A percentile compares a stretch with the other conserved stretches of the same genome.
Evolutionary conservation across 2,888 invertebrate species (phyloP).

Genomic region (Drosophila atripex): DNA sequence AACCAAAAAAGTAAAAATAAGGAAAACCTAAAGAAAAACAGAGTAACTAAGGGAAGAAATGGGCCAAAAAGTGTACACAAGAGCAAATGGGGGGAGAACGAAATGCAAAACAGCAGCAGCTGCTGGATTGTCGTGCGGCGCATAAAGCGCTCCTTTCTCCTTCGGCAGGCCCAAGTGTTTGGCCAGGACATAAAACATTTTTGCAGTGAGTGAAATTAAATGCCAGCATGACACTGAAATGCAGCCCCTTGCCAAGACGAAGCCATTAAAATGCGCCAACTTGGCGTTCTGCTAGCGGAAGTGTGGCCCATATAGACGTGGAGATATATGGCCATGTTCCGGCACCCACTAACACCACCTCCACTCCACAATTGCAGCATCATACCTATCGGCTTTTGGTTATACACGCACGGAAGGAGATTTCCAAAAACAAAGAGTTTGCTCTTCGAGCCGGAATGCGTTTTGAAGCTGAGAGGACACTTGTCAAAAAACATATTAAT

Average conservation of each 20-base stretch:
- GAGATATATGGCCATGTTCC: constrained; percentile 38
- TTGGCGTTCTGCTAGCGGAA: constrained; percentile 67
- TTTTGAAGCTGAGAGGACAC: neutral
- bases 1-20: constrained; percentile 24
- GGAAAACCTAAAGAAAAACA: neutral
- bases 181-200: constrained; percentile 78
- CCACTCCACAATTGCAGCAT: constrained; percentile 14
- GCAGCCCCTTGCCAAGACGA: constrained; percentile 69
- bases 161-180: constrained; percentile 69
- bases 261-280: constrained; percentile 73
- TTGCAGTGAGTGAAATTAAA: constrained; percentile 78
- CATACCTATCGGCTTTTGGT: constrained; percentile 18
- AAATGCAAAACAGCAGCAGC: constrained; percentile 54
- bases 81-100: constrained; percentile 16
- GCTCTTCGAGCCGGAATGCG: neutral
- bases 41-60: constrained; percentile 5
- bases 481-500: neutral
- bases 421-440: neutral
- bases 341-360: constrained; percentile 23
- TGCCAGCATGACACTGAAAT: constrained; percentile 78
- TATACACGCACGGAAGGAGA: neutral
- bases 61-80: constrained; percentile 22
- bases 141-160: constrained; percentile 66
- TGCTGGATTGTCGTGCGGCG: constrained; percentile 72
- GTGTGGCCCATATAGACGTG: constrained; percentile 51